phyloP scores from a whole-genome alignment of 2,797 vertebrate genomes.

The Aeoliscus strigatus region DNA sequence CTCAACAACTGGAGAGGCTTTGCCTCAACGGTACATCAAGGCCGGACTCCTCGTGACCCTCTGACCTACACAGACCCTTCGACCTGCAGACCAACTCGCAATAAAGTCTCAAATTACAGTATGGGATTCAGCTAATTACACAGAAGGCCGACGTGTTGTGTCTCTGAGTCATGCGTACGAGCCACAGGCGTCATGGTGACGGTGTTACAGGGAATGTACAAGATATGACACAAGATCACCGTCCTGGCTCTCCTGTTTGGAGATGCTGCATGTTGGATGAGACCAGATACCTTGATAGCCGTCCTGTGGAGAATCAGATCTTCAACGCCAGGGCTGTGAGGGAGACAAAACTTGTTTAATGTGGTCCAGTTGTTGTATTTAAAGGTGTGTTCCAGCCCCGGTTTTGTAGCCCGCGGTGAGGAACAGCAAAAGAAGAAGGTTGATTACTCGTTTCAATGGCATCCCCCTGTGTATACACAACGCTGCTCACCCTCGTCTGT shows the following conservation, averaged over 20 bases:
- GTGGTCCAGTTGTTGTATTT: conserved; percentile 60
- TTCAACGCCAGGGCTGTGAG: conserved; percentile 36
- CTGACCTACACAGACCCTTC: conserved; percentile 48
- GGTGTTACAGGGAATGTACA: conserved; percentile 23
- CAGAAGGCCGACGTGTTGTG: conserved; percentile 22
- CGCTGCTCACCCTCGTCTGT: conserved; percentile 25
- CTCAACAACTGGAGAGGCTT: conserved; percentile 88
- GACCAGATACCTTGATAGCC: conserved; percentile 25
- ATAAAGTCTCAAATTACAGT: conserved; percentile 27
- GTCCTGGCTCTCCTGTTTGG: conserved; percentile 23
- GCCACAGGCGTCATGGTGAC: conserved; percentile 26
- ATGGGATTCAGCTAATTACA: conserved; percentile 52
- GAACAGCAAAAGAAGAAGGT: conserved; percentile 31
- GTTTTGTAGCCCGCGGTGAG: conserved; percentile 22
- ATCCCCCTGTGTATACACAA: conserved; percentile 17
- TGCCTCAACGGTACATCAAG: conserved; percentile 82
- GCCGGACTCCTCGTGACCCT: conserved; percentile 89
- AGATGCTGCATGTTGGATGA: conserved; percentile 26
- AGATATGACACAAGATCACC: conserved; percentile 24
- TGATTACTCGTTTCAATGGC: conserved; percentile 19
- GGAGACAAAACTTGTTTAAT: conserved; percentile 30
- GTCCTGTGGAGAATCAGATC: conserved; percentile 40
- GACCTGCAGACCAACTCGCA: conserved; percentile 30
- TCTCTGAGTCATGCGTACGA: conserved; percentile 44
- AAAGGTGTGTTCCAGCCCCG: conserved; percentile 11